Evolutionary conservation across 2,797 vertebrate species (phyloP).

Genomic region (Erethizon dorsatum): DNA sequence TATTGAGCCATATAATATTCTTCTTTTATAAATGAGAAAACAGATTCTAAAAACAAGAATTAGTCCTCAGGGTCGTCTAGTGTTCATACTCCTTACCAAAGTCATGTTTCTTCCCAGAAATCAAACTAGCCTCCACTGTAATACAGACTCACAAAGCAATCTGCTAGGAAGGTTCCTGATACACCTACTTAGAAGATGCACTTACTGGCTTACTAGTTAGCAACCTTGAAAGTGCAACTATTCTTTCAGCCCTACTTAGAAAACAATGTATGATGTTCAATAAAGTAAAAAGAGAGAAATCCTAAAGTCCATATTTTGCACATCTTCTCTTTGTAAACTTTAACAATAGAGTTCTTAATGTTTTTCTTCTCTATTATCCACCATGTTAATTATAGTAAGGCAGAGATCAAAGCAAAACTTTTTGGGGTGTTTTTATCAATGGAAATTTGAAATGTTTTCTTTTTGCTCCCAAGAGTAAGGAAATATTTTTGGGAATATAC

Average conservation of each 20-base stretch:
- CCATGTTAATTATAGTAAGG: constrained; percentile 31
- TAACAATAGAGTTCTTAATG: not conserved
- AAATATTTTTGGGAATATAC: not conserved
- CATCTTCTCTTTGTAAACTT: not conserved
- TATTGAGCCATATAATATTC: constrained; percentile 4
- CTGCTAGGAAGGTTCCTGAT: not conserved
- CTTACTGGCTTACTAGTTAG: not conserved
- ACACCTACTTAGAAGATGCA: not conserved
- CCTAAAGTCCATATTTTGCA: not conserved
- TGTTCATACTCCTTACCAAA: not conserved
- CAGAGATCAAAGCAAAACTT: not conserved
- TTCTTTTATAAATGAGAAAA: constrained; percentile 55
- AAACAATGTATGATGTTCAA: not conserved
- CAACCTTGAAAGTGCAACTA: not conserved
- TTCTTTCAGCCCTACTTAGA: constrained; percentile 16
- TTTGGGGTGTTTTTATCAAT: not conserved
- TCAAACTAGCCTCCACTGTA: not conserved
- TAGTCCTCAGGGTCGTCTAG: not conserved
- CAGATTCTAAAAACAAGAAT: not conserved
- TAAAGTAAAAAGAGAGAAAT: not conserved
- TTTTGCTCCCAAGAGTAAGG: constrained; percentile 10
- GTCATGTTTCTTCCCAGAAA: not conserved
- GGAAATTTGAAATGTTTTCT: constrained; percentile 64
- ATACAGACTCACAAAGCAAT: not conserved
- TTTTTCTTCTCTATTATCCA: not conserved